Evolutionary conservation across 2,888 invertebrate species (phyloP), one percentile per base, ranked within the genome.

Genomic region (Rhogogaster chlorosoma): DNA sequence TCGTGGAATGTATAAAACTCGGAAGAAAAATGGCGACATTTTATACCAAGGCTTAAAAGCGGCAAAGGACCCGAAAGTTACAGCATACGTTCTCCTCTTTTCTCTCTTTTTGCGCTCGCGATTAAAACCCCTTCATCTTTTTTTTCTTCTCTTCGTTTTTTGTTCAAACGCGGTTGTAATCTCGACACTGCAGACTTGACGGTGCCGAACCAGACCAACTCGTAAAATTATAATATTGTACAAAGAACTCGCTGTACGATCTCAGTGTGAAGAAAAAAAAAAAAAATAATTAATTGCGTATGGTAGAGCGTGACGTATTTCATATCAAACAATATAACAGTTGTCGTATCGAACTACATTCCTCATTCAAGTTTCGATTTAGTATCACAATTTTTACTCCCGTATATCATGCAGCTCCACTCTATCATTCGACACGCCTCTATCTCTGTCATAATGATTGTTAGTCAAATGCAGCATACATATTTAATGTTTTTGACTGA

Each of bases 171-270:
- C 32, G 67, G 67, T 29, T 67, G 15, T 3, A 67, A 67, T 67
- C 22, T 67, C 29, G 32, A 15, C 29, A 32, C 26, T 15, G 67
- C 67, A 67, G 67, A 67, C 67, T 26, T 10, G 3, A 15, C 67
- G 67, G 67, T 26, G 67, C 67, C 67, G 29, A 67, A 26, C 67
- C 67, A 67, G 67, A 67, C 67, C 53, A 53, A 29, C 67, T 67
- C 67, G 67, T 67, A 67, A 67, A 67, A 67, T 29, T 67, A n/a
- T n/a, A 53, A n/a, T 67, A 32, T 67, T 67, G 29, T 67, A 67
- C 67, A 67, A 67, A 67, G 67, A 67, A 67, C 67, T 67, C 67
- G 29, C 67, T 67, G 67, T 67, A 29, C 15, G 29, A 29, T 29
- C 12, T 22, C 7, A 53, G 53, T 53, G 7, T 9, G 9, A 38